phyloP scores from a whole-genome alignment of 2,113 vertebrate genomes.

The Ochotona curzoniae region DNA sequence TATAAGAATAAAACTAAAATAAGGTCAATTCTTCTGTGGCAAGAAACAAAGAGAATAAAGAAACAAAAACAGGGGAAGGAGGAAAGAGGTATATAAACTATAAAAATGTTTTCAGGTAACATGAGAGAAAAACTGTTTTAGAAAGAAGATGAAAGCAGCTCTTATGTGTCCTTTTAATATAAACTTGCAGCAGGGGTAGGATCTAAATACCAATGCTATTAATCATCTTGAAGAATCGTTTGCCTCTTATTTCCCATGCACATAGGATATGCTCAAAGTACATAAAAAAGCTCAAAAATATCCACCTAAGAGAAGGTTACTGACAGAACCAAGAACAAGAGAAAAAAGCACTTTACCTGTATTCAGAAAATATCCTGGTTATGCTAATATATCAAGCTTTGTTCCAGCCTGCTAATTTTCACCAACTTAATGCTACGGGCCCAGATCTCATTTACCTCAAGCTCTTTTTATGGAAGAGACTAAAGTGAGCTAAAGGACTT shows the following conservation, averaged over 20 bases:
- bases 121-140: background rate
- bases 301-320: background rate
- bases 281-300: background rate
- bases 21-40: constrained; percentile 10
- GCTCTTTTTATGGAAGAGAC: background rate
- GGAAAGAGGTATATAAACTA: background rate
- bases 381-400: background rate
- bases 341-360: background rate
- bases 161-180: background rate
- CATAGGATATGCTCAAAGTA: background rate
- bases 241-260: background rate
- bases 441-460: background rate
- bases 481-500: background rate
- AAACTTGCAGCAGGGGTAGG: background rate
- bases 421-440: background rate
- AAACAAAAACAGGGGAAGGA: background rate
- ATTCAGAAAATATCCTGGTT: background rate
- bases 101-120: background rate
- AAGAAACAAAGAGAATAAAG: constrained; percentile 14
- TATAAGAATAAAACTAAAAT: background rate
- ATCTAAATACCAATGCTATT: constrained; percentile 20
- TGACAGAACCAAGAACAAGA: background rate
- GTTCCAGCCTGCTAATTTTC: constrained; percentile 21
- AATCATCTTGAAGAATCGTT: background rate
- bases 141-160: background rate